Conservation (phyloP, 2,113 vertebrate genomes). For the Eptesicus fuscus region DNA sequence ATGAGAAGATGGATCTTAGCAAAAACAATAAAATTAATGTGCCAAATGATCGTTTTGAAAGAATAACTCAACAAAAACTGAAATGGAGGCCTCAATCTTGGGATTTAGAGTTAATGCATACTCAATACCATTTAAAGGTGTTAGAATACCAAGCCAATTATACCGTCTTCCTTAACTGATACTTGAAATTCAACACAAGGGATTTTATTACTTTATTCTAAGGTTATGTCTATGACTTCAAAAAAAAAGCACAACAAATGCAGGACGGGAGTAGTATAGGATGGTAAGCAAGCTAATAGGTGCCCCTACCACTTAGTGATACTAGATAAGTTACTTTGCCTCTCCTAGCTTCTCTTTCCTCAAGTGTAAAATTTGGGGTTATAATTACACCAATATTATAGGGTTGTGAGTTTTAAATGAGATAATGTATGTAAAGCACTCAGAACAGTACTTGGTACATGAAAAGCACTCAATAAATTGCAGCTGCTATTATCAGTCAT, state of each 20-base stretch:
- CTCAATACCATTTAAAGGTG: neutral
- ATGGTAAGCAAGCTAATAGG: neutral
- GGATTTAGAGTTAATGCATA: neutral
- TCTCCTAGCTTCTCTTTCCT: neutral
- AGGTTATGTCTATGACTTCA: neutral
- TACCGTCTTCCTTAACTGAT: neutral
- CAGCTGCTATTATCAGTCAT: neutral
- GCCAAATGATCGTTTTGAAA: neutral
- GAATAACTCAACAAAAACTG: neutral
- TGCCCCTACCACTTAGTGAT: neutral
- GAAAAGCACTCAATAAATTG: neutral
- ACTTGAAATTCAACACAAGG: conserved; percentile 2
- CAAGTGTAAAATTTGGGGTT: neutral
- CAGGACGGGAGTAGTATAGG: neutral
- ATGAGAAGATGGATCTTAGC: neutral
- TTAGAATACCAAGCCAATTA: neutral
- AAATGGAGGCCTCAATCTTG: neutral
- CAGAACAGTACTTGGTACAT: neutral
- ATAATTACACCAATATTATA: neutral
- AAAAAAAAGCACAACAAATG: neutral
- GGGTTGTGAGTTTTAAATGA: neutral
- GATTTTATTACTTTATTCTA: neutral
- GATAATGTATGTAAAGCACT: neutral
- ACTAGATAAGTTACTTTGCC: neutral
- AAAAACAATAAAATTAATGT: neutral